These are phyloP conservation scores for Pollenia amentaria DNA, from an alignment of 2,888 invertebrate genomes.

Conservation along the genomic window DNA sequence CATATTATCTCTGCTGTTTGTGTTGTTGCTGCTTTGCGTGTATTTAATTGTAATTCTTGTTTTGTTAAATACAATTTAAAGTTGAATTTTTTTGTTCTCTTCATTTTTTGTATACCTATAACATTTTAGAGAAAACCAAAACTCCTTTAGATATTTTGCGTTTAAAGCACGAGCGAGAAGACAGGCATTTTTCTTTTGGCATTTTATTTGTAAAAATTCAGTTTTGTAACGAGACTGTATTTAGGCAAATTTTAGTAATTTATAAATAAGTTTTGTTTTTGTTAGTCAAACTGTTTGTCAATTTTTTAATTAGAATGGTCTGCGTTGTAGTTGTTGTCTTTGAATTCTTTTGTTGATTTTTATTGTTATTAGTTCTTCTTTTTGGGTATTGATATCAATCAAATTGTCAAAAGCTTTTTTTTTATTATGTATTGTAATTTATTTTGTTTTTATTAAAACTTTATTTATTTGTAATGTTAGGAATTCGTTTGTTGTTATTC, in stretches of 20 bases:
- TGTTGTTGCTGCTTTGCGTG: slow-evolving; percentile 39
- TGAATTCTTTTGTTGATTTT: slow-evolving; percentile 50
- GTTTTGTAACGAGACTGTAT: slow-evolving; percentile 82
- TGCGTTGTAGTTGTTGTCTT: slow-evolving; percentile 64
- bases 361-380: neutral
- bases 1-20: neutral
- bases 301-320: slow-evolving; percentile 74
- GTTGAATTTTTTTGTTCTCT: slow-evolving; percentile 17
- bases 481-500: neutral
- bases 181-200: neutral
- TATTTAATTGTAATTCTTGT: slow-evolving; percentile 44
- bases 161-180: slow-evolving; percentile 54
- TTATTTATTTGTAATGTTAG: neutral
- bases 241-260: slow-evolving; percentile 77
- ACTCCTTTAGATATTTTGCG: neutral
- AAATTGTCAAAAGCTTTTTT: slow-evolving; percentile 47
- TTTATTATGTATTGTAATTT: slow-evolving; percentile 15
- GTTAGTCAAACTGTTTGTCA: slow-evolving; percentile 65
- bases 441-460: slow-evolving; percentile 18
- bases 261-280: slow-evolving; percentile 23
- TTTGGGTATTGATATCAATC: slow-evolving; percentile 8
- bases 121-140: neutral
- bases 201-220: slow-evolving; percentile 3
- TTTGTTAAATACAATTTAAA: slow-evolving; percentile 33
- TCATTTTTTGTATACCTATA: neutral